phyloP scores from a whole-genome alignment of 2,888 invertebrate species.

The Agrotis puta region DNA sequence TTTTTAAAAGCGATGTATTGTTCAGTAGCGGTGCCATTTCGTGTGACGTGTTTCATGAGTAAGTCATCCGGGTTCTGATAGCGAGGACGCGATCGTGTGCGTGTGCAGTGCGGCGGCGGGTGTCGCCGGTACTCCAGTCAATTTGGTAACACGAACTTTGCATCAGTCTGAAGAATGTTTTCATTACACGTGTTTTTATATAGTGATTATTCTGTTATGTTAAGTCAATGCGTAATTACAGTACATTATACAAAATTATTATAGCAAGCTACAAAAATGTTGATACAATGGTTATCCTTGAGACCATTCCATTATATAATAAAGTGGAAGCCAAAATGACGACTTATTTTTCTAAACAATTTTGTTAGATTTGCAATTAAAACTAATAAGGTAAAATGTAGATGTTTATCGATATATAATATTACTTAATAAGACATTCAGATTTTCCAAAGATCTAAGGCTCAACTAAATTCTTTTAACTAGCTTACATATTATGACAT shows the following conservation, averaged over 20 bases:
- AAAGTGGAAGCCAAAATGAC: conserved; percentile 90
- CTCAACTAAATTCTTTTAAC: conserved; percentile 88
- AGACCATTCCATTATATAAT: conserved; percentile 89
- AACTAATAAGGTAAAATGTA: conserved; percentile 84
- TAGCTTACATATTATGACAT: conserved; percentile 78
- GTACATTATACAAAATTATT: conserved; percentile 72
- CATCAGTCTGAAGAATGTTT: conserved; percentile 64
- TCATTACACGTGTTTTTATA: conserved; percentile 67
- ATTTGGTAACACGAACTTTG: conserved; percentile 66
- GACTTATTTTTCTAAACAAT: conserved; percentile 90
- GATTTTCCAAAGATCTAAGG: conserved; percentile 89
- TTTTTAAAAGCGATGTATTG: conserved; percentile 78
- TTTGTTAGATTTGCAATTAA: conserved; percentile 90
- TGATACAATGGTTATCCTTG: conserved; percentile 85
- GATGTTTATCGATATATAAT: conserved; percentile 87
- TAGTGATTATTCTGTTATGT: conserved; percentile 64
- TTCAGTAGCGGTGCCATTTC: conserved; percentile 87
- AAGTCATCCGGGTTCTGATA: conserved; percentile 54
- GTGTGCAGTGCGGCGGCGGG: conserved; percentile 16
- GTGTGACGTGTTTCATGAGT: conserved; percentile 76
- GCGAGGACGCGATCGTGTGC: conserved; percentile 26
- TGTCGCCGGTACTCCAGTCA: conserved; percentile 48
- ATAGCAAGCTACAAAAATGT: conserved; percentile 76
- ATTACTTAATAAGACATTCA: conserved; percentile 81
- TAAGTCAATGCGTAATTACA: conserved; percentile 70